Evolutionary conservation across 2,113 vertebrate genomes (phyloP).

Genomic region (Nerophis lumbriciformis): DNA sequence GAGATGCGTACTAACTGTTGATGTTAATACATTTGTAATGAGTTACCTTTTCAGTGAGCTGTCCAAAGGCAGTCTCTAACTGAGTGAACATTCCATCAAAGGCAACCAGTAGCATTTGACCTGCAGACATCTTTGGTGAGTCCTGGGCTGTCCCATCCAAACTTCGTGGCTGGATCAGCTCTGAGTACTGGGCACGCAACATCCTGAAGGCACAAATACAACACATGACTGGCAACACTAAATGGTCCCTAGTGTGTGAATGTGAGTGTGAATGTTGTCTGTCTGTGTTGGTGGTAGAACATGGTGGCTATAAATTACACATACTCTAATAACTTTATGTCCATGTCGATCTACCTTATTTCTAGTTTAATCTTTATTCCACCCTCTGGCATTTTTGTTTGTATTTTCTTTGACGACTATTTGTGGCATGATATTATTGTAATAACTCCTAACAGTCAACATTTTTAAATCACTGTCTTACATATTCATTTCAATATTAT

Average conservation of each 20-base stretch:
- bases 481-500: too few species aligned
- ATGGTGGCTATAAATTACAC: background rate
- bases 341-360: too few species aligned
- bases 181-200: slow-evolving; percentile 90
- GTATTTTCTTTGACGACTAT: too few species aligned
- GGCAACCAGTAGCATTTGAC: slow-evolving; percentile 96
- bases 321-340: too few species aligned
- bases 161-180: slow-evolving; percentile 92
- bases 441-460: too few species aligned
- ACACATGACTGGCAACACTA: background rate
- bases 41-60: slow-evolving; percentile 91
- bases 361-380: too few species aligned
- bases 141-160: slow-evolving; percentile 81
- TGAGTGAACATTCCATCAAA: slow-evolving; percentile 99
- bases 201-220: slow-evolving; percentile 67
- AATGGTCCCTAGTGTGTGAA: too few species aligned
- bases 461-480: too few species aligned
- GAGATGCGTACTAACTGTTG: background rate
- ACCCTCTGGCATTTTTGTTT: too few species aligned
- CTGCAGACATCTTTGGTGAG: slow-evolving; percentile 96
- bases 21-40: background rate
- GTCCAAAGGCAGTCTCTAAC: slow-evolving; percentile 90
- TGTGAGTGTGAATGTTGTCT: too few species aligned
- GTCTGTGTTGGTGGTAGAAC: too few species aligned
- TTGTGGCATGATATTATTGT: too few species aligned